Evolutionary conservation across 2,888 invertebrate species (phyloP), one percentile per base, ranked within the genome.

Genomic region (Lasioglossum zephyrum): DNA sequence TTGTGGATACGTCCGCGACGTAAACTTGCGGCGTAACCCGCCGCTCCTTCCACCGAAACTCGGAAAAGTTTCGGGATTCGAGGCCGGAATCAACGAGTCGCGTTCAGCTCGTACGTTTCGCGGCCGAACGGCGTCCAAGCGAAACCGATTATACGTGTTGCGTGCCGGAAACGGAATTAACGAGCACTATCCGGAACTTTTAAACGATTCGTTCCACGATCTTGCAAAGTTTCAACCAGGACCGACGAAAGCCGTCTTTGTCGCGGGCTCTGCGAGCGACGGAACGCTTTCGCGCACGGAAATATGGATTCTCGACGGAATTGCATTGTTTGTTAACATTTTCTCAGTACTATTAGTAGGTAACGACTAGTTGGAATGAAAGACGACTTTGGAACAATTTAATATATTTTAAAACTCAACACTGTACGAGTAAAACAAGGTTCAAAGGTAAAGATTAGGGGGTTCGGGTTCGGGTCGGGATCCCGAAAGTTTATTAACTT

Each of bases 131-230:
- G 60, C 39, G 79, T 66, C 63, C 66, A 22, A 69, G 18, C 39
- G 70, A 26, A 78, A 53, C 74, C 79, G 79, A 66, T 84, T 84
- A 79, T 79, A 85, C 85, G 85, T 84, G 85, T 85, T 78, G 85
- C 85, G 39, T 26, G 4, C 26, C 26, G 31, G 73, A 47, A 26
- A 18, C 18, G 18, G 36, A 49, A 44, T 49, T 49, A 73, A 73
- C 36, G 73, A 49, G 5, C 36, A 2, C 36, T 36, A 66, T 22
- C 9, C 36, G 66, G 18, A 66, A 66, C 66, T 66, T 66, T 66
- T 66, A 66, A 66, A 66, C 31, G 36, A 6, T 36, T 66, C 36
- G 22, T 3, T 66, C 22, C 5, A 9, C 18, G 22, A 22, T 57
- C 4, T 9, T 1, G 36, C 8, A 36, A 66, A 18, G 9, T 66